Conservation (phyloP, 2,888 invertebrate genomes). For the Koerneria pararmatus region DNA sequence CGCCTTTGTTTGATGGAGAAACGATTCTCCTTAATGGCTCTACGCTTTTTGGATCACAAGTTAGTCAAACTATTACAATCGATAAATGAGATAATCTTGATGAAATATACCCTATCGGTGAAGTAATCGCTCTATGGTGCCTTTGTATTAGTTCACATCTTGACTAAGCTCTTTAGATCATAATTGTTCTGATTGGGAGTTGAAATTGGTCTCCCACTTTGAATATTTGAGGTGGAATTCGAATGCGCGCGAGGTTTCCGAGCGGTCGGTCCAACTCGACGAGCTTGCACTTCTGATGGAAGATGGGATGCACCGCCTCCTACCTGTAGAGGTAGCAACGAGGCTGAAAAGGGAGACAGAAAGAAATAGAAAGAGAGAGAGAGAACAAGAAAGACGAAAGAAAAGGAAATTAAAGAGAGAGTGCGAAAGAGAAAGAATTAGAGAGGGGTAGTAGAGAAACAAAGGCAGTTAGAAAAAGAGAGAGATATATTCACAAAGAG, state of each 20-base stretch:
- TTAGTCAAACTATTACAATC: background rate
- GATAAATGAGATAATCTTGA: background rate
- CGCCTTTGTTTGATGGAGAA: conserved; percentile 19
- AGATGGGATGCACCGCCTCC: conserved; percentile 38
- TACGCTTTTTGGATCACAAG: conserved; percentile 26
- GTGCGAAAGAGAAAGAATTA: too few relatives aligned
- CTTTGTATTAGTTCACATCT: background rate
- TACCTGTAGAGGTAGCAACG: conserved; percentile 28
- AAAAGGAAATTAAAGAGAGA: too few relatives aligned
- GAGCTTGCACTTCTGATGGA: conserved; percentile 40
- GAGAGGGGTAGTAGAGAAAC: too few relatives aligned
- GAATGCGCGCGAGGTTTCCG: conserved; percentile 39
- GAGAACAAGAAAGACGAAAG: too few relatives aligned
- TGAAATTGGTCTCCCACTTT: background rate
- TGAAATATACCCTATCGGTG: background rate
- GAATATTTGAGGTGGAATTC: conserved; percentile 36
- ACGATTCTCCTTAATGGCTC: conserved; percentile 26
- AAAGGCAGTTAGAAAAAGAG: too few relatives aligned
- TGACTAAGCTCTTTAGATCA: background rate
- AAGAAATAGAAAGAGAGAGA: too few relatives aligned
- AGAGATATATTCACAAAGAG: too few relatives aligned
- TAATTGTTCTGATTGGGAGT: background rate
- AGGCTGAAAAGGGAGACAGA: background rate
- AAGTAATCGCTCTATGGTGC: background rate
- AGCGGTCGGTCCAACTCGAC: conserved; percentile 27